Conservation (phyloP, 2,888 invertebrate genomes). For the Autographa gamma region DNA sequence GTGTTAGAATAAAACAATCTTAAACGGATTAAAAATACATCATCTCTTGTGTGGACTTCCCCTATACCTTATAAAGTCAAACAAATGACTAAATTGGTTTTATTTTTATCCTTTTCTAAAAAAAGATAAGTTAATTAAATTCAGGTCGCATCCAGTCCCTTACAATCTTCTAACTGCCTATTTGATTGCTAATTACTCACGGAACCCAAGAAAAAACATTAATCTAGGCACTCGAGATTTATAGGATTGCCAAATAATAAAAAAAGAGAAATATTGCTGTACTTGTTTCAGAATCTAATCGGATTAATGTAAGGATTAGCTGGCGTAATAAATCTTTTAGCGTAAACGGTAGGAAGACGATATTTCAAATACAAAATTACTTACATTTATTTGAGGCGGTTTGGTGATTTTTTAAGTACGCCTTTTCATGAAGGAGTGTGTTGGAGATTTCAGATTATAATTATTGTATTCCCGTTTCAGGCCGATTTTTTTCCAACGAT, state of each 20-base stretch:
- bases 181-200: conserved; percentile 34
- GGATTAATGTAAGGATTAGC: conserved; percentile 47
- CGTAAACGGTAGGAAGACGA: conserved; percentile 32
- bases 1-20: too few species aligned
- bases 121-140: conserved; percentile 4
- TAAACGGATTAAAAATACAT: too few species aligned
- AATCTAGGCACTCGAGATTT: conserved; percentile 21
- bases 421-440: conserved; percentile 16
- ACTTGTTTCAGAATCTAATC: conserved; percentile 41
- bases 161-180: neutral
- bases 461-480: too few species aligned
- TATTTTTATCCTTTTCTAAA: neutral
- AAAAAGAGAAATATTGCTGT: conserved; percentile 34
- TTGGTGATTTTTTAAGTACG: conserved; percentile 9
- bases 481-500: too few species aligned
- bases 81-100: neutral
- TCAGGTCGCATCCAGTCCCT: too few species aligned
- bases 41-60: neutral
- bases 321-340: conserved; percentile 43
- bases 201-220: conserved; percentile 15
- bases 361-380: conserved; percentile 25
- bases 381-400: conserved; percentile 13
- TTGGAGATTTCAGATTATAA: too few species aligned
- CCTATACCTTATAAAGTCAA: neutral
- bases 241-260: conserved; percentile 19